A percentile compares a stretch with the other conserved stretches of the same genome.
phyloP scores from a whole-genome alignment of 2,797 vertebrate species.

The Dipus sagitta region DNA sequence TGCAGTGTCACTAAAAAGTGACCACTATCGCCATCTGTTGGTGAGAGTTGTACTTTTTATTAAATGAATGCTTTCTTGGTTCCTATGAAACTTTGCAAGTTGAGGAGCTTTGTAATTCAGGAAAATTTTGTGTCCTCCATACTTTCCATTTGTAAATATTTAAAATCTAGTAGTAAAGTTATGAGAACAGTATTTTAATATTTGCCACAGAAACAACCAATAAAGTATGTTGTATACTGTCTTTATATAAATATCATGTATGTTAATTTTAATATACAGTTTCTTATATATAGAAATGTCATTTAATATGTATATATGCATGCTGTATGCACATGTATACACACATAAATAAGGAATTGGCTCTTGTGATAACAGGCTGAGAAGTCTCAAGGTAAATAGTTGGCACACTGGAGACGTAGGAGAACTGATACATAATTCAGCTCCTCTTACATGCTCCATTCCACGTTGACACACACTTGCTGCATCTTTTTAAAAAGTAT shows the following conservation, averaged over 20 bases:
- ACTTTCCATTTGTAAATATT: conserved; percentile 60
- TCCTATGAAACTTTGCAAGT: conserved; percentile 34
- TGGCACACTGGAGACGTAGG: background rate
- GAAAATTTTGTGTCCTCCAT: background rate
- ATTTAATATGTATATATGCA: background rate
- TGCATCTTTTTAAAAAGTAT: background rate
- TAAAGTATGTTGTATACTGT: background rate
- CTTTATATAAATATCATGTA: background rate
- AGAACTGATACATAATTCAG: background rate
- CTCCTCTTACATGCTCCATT: background rate
- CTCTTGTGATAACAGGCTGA: background rate
- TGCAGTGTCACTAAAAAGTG: background rate
- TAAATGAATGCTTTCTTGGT: background rate
- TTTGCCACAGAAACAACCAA: conserved; percentile 7
- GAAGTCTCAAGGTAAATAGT: background rate
- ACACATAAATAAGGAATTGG: background rate
- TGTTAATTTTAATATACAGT: background rate
- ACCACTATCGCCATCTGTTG: conserved; percentile 68
- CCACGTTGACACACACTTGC: background rate
- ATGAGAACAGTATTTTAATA: background rate
- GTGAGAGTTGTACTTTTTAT: conserved; percentile 46
- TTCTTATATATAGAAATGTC: background rate
- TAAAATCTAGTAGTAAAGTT: conserved; percentile 42
- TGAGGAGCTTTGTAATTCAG: conserved; percentile 34
- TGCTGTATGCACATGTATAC: background rate